phyloP scores from a whole-genome alignment of 2,113 vertebrate species.

The Sorex araneus region DNA sequence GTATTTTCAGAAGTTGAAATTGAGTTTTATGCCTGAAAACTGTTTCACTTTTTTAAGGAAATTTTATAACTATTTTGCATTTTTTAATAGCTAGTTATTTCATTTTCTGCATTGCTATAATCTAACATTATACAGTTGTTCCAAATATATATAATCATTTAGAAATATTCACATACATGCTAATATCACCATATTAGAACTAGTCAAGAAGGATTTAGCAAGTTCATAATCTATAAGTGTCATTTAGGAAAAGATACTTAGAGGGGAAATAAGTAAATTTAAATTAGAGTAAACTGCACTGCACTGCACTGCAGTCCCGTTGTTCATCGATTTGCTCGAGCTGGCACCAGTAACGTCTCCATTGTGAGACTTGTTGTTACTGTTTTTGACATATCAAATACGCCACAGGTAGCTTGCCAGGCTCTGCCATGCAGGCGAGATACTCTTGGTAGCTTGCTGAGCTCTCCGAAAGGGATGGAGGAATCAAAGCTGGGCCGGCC shows the following conservation, averaged over 20 bases:
- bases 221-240: background rate
- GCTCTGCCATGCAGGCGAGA: too few species aligned
- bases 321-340: too few species aligned
- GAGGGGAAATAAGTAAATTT: background rate
- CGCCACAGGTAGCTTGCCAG: too few species aligned
- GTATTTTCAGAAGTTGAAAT: slow-evolving; percentile 30
- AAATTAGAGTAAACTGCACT: too few species aligned
- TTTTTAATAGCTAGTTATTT: background rate
- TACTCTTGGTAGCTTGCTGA: too few species aligned
- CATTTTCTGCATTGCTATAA: background rate
- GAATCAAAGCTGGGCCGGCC: too few species aligned
- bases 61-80: background rate
- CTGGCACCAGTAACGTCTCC: too few species aligned
- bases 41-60: background rate
- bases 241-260: background rate
- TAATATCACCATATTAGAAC: background rate
- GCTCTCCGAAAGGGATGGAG: too few species aligned
- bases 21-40: background rate
- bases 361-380: too few species aligned
- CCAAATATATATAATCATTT: background rate
- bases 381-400: too few species aligned
- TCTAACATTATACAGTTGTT: background rate
- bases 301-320: too few species aligned
- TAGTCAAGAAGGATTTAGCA: background rate
- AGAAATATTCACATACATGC: background rate